Base-by-base conservation (phyloP, 2,113 vertebrate genomes). In the Meles meles region DNA sequence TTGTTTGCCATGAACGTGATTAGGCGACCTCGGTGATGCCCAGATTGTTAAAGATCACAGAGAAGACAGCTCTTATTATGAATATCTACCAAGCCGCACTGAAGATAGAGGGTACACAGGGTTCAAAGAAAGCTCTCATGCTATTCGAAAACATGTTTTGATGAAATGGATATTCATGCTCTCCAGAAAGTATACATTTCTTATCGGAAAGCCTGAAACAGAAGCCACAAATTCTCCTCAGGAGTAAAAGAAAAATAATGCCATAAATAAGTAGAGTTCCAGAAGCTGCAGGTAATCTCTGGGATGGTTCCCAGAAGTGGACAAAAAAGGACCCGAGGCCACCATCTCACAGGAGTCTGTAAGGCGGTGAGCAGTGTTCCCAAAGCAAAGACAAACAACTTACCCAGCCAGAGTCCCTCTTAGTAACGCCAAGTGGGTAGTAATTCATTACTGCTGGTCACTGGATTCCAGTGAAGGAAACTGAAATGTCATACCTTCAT, bases 401-500 rank as follows among this genome's bases (percentile, higher is more conserved):
- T 95, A 63, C 93, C 93, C 39, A 31, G 97, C 94, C 98, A 97
- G 94, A 79, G 20, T 42, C 23, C n/a, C 84, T 97, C 85, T 88
- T 88, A 79, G 34, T 17, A 92, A 96, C n/a, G 44, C 97, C 80
- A 88, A 98, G 94, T 1, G 42, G 83, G 0, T 0, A 9, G 57
- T 92, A 96, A 98, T 98, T 98, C 96, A 97, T 98, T 97, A 96
- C 97, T 95, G 94, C 96, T 98, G 98, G 96, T 96, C 93, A 95
- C 97, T 98, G 98, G 98, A 97, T 96, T 96, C 96, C 84, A 87
- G 98, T 0, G 92, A 95, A 98, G 98, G 98, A 98, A 98, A 96
- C 97, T 88, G 92, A 89, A 98, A 98, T 98, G 98, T 97, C 98
- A 98, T 97, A 98, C 97, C 97, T 99, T 99, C 98, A 98, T 98